Conservation (phyloP, 2,113 vertebrate species). For the Sinosuthora webbiana region DNA sequence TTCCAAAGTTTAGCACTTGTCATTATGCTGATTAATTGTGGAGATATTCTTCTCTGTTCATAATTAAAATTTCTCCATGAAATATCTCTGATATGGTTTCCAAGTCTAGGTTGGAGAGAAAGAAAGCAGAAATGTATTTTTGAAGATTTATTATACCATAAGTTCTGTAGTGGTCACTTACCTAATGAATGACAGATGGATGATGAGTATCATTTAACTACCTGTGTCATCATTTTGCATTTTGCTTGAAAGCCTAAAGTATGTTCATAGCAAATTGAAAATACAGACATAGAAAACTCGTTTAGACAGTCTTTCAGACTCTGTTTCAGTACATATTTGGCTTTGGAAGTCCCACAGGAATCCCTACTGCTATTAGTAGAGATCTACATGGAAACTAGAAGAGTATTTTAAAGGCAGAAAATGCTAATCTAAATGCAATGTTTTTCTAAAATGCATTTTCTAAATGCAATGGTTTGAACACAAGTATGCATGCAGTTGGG, state of each 20-base stretch:
- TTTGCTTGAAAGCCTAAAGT: conserved; percentile 20
- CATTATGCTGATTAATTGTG: neutral
- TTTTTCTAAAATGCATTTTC: neutral
- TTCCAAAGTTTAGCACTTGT: neutral
- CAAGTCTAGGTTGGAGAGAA: neutral
- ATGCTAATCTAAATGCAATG: conserved; percentile 16
- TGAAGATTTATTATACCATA: neutral
- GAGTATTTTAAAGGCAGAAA: conserved; percentile 59
- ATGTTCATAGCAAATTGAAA: conserved; percentile 58
- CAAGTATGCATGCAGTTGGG: conserved; percentile 16
- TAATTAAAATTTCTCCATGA: conserved; percentile 2
- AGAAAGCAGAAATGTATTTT: neutral
- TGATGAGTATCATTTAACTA: neutral
- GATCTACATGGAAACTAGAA: conserved; percentile 52
- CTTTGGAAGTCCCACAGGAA: conserved; percentile 40
- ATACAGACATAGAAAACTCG: conserved; percentile 39
- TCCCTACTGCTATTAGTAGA: conserved; percentile 40
- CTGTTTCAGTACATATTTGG: conserved; percentile 49
- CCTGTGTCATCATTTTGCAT: conserved; percentile 14
- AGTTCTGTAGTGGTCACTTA: neutral
- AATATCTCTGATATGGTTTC: neutral
- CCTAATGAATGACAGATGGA: neutral
- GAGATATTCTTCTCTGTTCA: neutral
- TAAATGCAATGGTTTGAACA: conserved; percentile 34
- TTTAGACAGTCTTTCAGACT: conserved; percentile 26